Evolutionary conservation across 2,797 vertebrate genomes (phyloP), one percentile per base, ranked within the genome.

Genomic region (Cyprinella venusta): DNA sequence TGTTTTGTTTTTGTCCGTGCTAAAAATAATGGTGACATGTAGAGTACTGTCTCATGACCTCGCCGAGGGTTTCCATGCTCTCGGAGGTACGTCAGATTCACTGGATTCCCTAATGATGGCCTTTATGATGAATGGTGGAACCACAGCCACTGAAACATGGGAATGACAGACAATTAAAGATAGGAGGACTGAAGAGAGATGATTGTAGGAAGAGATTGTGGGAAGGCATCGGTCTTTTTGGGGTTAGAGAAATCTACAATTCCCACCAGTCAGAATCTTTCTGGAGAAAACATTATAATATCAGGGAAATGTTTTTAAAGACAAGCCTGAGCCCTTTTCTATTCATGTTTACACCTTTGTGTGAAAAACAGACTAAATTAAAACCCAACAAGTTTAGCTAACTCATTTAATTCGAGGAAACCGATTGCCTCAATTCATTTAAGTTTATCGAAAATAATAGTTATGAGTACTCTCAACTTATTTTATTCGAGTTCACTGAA

Each of bases 11-110:
- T 33, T 64, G 45, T 75, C 21, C 8, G 33, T 18, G 30, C 13
- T 48, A 7, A 67, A 67, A 52, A 38, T 79, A 52, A 18, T 33
- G 5, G 8, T 30, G 76, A 21, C 71, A 52, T 33, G 52, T 56
- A 36, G n/a, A 16, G 50, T 38, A 16, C 21, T 9, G 72, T 76
- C 72, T 59, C 72, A 76, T 76, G 72, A 76, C 72, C 72, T 76
- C 8, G 13, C 2, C 33, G 21, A 40, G 72, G 50, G 72, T 75
- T 75, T 75, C 72, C 52, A 59, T 76, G 72, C 52, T 76, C 72
- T 76, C 8, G 0, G 33, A 38, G 76, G 30, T 50, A 26, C n/a
- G 9, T 2, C 36, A 13, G 19, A 50, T 50, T 36, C 18, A 50
- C 42, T 65, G 72, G 50, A 38, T 75, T 64, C 76, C 76, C 45